Conservation (phyloP, 2,888 invertebrate species). For the Cheilosia vernalis region DNA sequence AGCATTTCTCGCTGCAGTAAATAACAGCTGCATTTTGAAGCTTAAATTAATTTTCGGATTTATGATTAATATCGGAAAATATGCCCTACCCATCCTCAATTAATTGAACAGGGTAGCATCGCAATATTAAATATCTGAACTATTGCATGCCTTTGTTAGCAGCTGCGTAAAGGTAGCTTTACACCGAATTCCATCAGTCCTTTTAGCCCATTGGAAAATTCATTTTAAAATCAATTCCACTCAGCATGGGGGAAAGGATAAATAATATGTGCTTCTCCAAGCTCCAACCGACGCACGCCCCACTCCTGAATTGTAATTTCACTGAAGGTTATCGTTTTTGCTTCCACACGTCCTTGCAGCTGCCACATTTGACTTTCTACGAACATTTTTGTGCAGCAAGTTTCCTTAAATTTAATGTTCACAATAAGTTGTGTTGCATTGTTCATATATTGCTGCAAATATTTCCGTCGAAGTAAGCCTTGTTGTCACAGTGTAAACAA, state of each 20-base stretch:
- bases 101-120: neutral
- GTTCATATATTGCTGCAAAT: too few relatives aligned
- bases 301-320: neutral
- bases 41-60: conserved; percentile 31
- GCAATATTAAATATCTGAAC: conserved; percentile 5
- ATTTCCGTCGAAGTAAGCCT: too few relatives aligned
- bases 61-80: conserved; percentile 38
- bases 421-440: too few relatives aligned
- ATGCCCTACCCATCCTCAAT: neutral
- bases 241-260: neutral
- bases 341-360: too few relatives aligned
- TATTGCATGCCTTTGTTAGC: neutral
- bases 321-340: neutral
- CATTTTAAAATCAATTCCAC: conserved; percentile 25
- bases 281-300: neutral
- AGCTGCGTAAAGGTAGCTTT: neutral
- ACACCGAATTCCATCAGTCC: conserved; percentile 25
- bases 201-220: neutral
- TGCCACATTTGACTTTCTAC: neutral
- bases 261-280: conserved; percentile 14
- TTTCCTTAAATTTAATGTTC: neutral
- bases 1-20: too few relatives aligned
- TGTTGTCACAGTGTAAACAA: too few relatives aligned
- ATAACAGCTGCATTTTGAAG: too few relatives aligned
- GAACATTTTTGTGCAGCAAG: neutral